A percentile compares a stretch with the other conserved stretches of the same genome.
phyloP scores from a whole-genome alignment of 2,113 vertebrate species.

The Hydrochoerus hydrochaeris region DNA sequence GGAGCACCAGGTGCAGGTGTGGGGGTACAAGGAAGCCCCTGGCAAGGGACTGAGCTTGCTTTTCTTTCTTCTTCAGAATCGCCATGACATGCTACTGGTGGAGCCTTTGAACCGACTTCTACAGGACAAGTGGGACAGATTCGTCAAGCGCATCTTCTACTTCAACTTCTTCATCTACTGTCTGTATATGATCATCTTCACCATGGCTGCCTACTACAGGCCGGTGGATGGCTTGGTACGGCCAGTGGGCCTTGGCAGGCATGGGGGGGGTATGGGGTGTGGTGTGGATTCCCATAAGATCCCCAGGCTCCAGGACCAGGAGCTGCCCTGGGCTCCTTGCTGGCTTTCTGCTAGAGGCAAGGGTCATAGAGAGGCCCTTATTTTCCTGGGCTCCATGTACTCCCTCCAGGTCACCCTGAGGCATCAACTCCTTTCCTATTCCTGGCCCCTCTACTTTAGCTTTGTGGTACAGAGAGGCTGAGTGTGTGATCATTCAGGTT shows the following conservation, averaged over 20 bases:
- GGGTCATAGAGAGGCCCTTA: background rate
- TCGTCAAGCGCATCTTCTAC: slow-evolving; percentile 92
- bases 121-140: slow-evolving; percentile 95
- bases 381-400: background rate
- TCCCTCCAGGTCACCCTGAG: background rate
- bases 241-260: background rate
- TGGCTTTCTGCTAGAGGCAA: background rate
- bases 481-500: background rate
- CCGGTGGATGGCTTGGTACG: slow-evolving; percentile 82
- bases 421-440: background rate
- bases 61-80: slow-evolving; percentile 88
- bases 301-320: background rate
- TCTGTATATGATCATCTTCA: slow-evolving; percentile 92
- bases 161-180: slow-evolving; percentile 93
- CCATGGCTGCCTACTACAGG: slow-evolving; percentile 90
- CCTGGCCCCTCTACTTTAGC: background rate
- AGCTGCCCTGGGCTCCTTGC: background rate
- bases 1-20: background rate
- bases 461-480: background rate
- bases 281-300: background rate
- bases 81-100: slow-evolving; percentile 94
- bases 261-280: too few relatives aligned
- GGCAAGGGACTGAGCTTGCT: background rate
- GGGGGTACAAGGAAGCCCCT: rapidly evolving
- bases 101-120: slow-evolving; percentile 93